phyloP scores from a whole-genome alignment of 2,888 invertebrate species.

The Bugulina stolonifera region DNA sequence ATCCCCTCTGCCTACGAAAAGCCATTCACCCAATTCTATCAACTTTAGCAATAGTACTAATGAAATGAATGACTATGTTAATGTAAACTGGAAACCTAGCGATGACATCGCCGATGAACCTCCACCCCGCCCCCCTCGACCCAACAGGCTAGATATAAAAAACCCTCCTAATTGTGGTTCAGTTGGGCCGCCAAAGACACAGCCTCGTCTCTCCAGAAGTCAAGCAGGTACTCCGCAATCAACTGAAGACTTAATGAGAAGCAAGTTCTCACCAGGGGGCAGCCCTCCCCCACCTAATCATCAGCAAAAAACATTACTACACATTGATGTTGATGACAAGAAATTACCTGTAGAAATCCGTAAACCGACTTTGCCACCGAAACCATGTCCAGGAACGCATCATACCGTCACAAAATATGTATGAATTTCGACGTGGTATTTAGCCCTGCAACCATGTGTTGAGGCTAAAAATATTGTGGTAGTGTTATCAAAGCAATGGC shows the following conservation, averaged over 20 bases:
- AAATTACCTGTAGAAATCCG: not conserved
- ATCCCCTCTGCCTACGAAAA: conserved; percentile 1
- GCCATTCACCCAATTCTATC: not conserved
- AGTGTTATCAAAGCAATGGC: no score
- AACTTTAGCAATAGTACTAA: conserved; percentile 1
- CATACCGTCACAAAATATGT: conserved; percentile 1
- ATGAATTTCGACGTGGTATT: not conserved
- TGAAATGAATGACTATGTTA: conserved; percentile 23
- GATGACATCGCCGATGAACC: not conserved
- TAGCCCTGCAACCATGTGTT: not conserved
- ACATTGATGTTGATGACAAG: conserved; percentile 52
- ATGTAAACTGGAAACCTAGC: conserved; percentile 13
- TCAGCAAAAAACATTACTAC: conserved; percentile 47
- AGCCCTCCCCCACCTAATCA: conserved; percentile 44
- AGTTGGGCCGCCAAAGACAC: conserved; percentile 63
- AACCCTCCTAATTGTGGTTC: conserved; percentile 31
- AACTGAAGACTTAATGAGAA: conserved; percentile 54
- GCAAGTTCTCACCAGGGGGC: conserved; percentile 66
- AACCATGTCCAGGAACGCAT: conserved; percentile 1
- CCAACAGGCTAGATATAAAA: conserved; percentile 22
- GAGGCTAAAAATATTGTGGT: no score
- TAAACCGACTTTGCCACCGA: conserved; percentile 18
- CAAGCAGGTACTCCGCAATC: conserved; percentile 53
- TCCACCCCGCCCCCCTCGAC: conserved; percentile 9
- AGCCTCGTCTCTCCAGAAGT: conserved; percentile 70